These are phyloP conservation scores for Pogonus chalceus DNA, from an alignment of 1,140 invertebrate genomes.

Conservation along the genomic window DNA sequence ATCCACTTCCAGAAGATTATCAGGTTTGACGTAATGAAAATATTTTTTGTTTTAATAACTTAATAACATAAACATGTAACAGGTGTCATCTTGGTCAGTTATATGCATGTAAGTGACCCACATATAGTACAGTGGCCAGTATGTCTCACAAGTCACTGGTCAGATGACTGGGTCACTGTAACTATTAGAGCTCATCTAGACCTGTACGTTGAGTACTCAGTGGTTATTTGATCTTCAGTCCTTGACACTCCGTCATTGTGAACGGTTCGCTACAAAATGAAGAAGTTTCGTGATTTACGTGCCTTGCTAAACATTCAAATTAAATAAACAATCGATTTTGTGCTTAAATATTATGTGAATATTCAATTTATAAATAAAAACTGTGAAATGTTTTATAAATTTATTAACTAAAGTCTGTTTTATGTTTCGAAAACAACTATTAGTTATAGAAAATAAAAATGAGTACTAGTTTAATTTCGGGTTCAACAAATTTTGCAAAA, in stretches of 20 bases:
- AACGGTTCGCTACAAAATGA: too few species aligned
- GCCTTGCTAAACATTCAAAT: too few species aligned
- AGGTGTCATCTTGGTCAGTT: background rate
- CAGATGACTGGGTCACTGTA: slow-evolving; percentile 28
- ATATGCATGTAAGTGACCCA: background rate
- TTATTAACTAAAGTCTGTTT: background rate
- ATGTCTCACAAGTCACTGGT: slow-evolving; percentile 13
- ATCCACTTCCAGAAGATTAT: too few species aligned
- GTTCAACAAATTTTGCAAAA: too few species aligned
- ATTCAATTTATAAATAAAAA: background rate
- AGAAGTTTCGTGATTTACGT: too few species aligned
- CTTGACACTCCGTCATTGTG: background rate
- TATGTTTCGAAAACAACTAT: background rate
- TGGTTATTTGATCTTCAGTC: background rate
- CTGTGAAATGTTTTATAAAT: background rate
- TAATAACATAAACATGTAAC: background rate
- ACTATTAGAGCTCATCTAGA: slow-evolving; percentile 33
- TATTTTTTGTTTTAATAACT: background rate
- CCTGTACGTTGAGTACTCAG: slow-evolving; percentile 24
- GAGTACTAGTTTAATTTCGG: background rate
- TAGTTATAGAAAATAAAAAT: background rate
- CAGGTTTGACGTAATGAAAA: too few species aligned
- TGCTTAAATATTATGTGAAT: too few species aligned
- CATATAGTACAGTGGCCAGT: background rate
- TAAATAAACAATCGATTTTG: too few species aligned